Base-by-base conservation (phyloP, 2,113 vertebrate genomes). In the Aythya baeri region DNA sequence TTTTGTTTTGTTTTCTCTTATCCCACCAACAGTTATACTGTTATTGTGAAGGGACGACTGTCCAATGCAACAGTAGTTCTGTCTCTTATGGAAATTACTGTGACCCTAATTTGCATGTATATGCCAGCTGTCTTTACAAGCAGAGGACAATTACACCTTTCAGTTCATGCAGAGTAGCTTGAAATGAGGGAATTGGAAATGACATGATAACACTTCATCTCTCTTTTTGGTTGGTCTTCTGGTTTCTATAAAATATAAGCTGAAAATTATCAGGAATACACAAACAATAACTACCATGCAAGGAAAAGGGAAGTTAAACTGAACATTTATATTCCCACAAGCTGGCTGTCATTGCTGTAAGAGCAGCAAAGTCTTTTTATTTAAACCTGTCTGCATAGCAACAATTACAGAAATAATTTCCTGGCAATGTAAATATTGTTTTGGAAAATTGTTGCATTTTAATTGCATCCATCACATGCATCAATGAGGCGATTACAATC, bases 131-230 rank as follows among this genome's bases (percentile, higher is more conserved):
- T 76, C 89, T 96, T 89, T 90, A 89, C 71, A 76, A 83, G 70
- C 86, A 95, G 89, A 89, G 93, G 87, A 93, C 95, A 83, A 85
- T 97, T 86, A 32, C 34, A 88, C 70, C 75, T 96, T 84, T 97
- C 88, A 93, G n/a, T 71, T 92, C 80, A 52, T 70, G 32, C 80
- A 91, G 52, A 89, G 78, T 50, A 61, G 32, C 93, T 92, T 97
- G 34, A 82, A 91, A 66, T 63, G 70, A 12, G 36, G 82, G 36
- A 94, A 90, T 58, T 95, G 59, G 59, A 86, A 76, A 43, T 94
- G 22, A 88, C 22, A 36, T 93, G 80, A 90, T 93, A 77, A 88
- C 1, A 6, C 36, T 76, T 85, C 3, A 76, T 93, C 50, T 88
- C 54, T 62, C 49, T 62, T 58, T 91, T 93, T 95, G 58, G 72